Base-by-base conservation (phyloP, 2,888 invertebrate species). In the Mimas tiliae region DNA sequence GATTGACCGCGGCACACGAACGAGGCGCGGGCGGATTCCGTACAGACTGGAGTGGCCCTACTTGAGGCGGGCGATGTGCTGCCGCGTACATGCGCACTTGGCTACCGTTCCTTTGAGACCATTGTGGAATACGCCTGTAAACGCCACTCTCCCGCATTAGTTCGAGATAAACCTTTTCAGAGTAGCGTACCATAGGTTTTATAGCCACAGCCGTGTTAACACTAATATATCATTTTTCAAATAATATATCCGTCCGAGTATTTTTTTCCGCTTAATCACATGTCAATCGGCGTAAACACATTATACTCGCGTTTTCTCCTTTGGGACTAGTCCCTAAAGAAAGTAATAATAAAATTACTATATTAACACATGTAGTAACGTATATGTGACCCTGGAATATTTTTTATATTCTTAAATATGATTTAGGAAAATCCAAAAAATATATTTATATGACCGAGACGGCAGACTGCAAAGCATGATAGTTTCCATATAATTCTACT, bases 81-180 rank as follows among this genome's bases (percentile, higher is more conserved):
- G 84, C 86, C 86, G 80, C 77, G 89, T 76, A 82, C 91, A 92
- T 91, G 92, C 91, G 91, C 91, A 90, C 86, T 89, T 80, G 80
- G 77, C 77, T 79, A 83, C 84, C 80, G 81, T 83, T 83, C 78
- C 83, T 83, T 83, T 85, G 77, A 80, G 83, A 84, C 85, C 84
- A 86, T 86, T 88, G 87, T 90, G 81, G 82, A 83, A 85, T 80
- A 83, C 82, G 86, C 82, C 86, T 84, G 84, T 85, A 85, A 89
- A 85, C 82, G 82, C 81, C 80, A 69, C 78, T 77, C 80, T 84
- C 79, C 79, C 83, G 84, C 83, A 87, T 89, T 87, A 87, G 82
- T 81, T 79, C 77, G 78, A 85, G 82, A 87, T 87, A 87, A 87
- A 88, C 83, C 83, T 82, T 86, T 88, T 82, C 79, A 74, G 80